Percentiles rank a stretch among this genome's conserved stretches.
phyloP scores from a whole-genome alignment of 2,888 invertebrate genomes.

The Incurvaria masculella region DNA sequence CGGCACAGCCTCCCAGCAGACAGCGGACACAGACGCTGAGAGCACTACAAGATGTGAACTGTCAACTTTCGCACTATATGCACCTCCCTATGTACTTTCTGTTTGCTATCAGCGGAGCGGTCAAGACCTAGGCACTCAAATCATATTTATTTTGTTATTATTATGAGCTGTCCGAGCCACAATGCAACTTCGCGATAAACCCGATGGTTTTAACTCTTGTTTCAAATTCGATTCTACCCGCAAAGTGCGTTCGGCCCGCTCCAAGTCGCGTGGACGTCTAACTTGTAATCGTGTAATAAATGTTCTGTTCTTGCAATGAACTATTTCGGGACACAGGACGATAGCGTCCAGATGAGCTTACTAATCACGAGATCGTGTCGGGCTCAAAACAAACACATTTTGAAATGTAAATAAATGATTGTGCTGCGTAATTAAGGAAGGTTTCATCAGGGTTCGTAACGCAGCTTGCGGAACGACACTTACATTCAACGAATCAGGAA shows the following conservation, averaged over 20 bases:
- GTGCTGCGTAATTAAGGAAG: no score
- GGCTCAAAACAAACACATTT: neutral
- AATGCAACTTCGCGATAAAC: neutral
- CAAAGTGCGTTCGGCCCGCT: neutral
- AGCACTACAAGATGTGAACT: neutral
- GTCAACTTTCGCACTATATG: neutral
- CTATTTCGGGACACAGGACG: neutral
- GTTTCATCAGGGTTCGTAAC: no score
- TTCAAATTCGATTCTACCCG: neutral
- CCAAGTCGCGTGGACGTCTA: neutral
- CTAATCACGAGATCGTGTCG: neutral
- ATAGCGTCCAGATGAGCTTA: neutral
- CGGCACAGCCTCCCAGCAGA: conserved; percentile 4
- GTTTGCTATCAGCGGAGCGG: neutral
- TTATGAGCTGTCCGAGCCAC: no score
- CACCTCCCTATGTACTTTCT: neutral
- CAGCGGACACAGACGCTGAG: neutral
- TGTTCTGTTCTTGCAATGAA: neutral
- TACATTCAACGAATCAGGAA: no score
- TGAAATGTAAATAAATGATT: no score
- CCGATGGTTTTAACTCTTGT: neutral
- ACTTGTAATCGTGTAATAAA: no score
- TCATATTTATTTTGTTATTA: neutral
- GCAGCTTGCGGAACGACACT: no score
- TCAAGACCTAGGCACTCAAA: neutral